These are phyloP conservation scores for Lepidocyrtinus sp. DNA, from an alignment of 2,888 invertebrate species.

Conservation along the genomic window DNA sequence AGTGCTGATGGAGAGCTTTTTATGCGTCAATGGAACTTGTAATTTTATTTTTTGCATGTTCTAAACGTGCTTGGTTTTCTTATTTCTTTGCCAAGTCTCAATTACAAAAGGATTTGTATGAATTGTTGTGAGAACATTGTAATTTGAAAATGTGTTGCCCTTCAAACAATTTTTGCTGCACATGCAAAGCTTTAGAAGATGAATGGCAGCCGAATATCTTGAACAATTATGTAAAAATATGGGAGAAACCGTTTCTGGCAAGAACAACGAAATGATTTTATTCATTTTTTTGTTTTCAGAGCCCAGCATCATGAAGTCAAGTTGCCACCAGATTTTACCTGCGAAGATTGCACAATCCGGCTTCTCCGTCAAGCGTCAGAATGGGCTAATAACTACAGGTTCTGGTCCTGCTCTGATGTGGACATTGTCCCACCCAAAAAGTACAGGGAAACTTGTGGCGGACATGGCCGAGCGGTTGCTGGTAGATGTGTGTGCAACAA, in stretches of 20 bases:
- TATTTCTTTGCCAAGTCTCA: too few species aligned
- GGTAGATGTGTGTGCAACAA: slow-evolving; percentile 74
- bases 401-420: slow-evolving; percentile 97
- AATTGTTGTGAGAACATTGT: too few species aligned
- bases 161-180: too few species aligned
- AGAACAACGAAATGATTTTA: not conserved
- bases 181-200: too few species aligned
- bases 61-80: too few species aligned
- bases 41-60: too few species aligned
- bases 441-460: slow-evolving; percentile 88
- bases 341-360: slow-evolving; percentile 91
- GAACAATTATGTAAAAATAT: not conserved
- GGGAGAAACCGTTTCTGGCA: not conserved
- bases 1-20: too few species aligned
- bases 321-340: slow-evolving; percentile 86
- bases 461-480: slow-evolving; percentile 85
- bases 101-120: too few species aligned
- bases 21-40: too few species aligned
- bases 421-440: slow-evolving; percentile 79
- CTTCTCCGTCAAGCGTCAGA: slow-evolving; percentile 92
- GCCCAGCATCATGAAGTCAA: slow-evolving; percentile 87
- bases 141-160: too few species aligned
- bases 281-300: slow-evolving; percentile 75
- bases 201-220: not conserved
- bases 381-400: slow-evolving; percentile 88